Base-by-base conservation (phyloP, 2,113 vertebrate genomes). In the Cyprinodon brontotheroides region DNA sequence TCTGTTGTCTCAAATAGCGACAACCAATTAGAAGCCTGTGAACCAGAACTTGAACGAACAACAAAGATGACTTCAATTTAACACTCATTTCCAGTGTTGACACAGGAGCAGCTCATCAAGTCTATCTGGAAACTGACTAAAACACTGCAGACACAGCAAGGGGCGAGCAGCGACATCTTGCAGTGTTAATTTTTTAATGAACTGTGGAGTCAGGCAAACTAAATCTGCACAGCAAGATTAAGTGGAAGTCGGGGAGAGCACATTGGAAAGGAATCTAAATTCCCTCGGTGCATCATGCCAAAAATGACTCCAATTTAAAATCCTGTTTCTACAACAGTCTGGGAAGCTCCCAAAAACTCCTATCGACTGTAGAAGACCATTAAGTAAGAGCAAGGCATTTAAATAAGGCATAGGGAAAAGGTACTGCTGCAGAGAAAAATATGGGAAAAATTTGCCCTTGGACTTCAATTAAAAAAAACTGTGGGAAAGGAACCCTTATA, bases 11-110 rank as follows among this genome's bases (percentile, higher is more conserved):
- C 68, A 78, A 73, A 86, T 50, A 79, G 64, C 75, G 77, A 75
- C 62, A 77, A 76, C 79, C 76, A 84, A 87, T 90, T 86, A 89
- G 83, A 48, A 65, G 41, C 57, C 72, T 72, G 66, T 72, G 75
- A 81, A 81, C 67, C 61, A 38, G 60, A 74, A 74, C 67, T 60
- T 60, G 68, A 75, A 85, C 61, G 48, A 86, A 79, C 45, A 78
- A 65, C 68, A 78, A 50, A 74, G 45, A 86, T 64, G 43, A 57
- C 47, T 86, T 85, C 61, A 74, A 79, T 81, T 81, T 80, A 38
- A 69, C 68, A 47, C 62, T 80, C 12, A 47, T 74, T 88, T 72
- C 57, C 59, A 53, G 36, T 68, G 70, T 77, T 83, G 77, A 90
- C 81, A 82, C 65, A 65, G 39, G 67, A n/a, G 61, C 5, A 60